Evolutionary conservation across 1,140 invertebrate genomes (phyloP).

Genomic region (Halyomorpha halys): DNA sequence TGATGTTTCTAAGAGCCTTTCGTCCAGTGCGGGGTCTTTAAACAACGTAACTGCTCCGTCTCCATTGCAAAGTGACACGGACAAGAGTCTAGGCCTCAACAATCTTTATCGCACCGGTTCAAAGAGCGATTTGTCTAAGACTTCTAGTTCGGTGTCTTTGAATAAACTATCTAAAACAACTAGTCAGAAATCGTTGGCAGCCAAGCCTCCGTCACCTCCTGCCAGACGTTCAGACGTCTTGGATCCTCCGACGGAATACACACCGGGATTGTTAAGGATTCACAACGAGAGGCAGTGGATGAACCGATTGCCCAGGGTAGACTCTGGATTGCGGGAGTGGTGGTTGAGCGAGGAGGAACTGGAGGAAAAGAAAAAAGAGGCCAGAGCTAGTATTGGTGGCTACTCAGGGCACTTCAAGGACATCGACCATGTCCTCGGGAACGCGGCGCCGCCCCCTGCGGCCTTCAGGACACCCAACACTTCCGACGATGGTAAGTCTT

Average conservation of each 20-base stretch:
- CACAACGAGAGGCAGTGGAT: conserved; percentile 13
- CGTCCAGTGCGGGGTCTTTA: not conserved
- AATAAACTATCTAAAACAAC: not conserved
- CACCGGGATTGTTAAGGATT: conserved; percentile 14
- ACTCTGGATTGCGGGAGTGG: conserved; percentile 28
- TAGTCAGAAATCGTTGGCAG: not conserved
- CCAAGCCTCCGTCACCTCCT: not conserved
- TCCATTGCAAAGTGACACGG: not conserved
- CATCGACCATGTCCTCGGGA: conserved; percentile 70
- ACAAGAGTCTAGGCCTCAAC: not conserved
- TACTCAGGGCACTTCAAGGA: conserved; percentile 71
- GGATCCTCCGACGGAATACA: conserved; percentile 20
- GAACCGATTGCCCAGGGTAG: conserved; percentile 21
- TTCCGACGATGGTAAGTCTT: conserved; percentile 26
- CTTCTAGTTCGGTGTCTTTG: not conserved
- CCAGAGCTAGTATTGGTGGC: conserved; percentile 32
- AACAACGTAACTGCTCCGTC: not conserved
- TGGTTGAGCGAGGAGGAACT: conserved; percentile 26
- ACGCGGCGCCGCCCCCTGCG: conserved; percentile 33
- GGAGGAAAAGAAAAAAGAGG: conserved; percentile 18
- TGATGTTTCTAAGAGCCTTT: conserved; percentile 10
- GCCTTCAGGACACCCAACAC: conserved; percentile 30
- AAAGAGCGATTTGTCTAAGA: not conserved
- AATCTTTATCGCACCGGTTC: not conserved
- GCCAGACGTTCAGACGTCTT: not conserved